Evolutionary conservation across 2,888 invertebrate species (phyloP).

Genomic region (Plagiodera versicolora): DNA sequence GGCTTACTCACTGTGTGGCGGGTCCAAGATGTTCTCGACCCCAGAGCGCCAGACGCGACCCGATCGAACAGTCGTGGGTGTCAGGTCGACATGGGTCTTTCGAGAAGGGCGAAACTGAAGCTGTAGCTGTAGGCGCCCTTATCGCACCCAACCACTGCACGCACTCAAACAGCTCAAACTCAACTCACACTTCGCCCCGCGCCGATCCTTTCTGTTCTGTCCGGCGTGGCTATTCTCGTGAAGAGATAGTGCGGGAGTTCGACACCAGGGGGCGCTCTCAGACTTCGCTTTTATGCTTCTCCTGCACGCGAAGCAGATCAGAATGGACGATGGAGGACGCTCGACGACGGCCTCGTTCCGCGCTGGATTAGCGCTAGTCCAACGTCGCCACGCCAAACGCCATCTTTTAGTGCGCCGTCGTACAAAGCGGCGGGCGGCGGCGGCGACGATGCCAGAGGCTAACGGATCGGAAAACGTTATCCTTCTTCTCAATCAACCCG

Average conservation of each 20-base stretch:
- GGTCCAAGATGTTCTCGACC: background rate
- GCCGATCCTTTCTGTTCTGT: constrained; percentile 50
- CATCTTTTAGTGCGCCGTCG: background rate
- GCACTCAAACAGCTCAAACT: constrained; percentile 39
- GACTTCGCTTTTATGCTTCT: background rate
- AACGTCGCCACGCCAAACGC: background rate
- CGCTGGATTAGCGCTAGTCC: background rate
- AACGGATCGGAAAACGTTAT: background rate
- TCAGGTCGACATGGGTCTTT: constrained; percentile 55
- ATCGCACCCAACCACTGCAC: constrained; percentile 54
- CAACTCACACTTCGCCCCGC: constrained; percentile 49
- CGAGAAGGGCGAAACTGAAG: constrained; percentile 34
- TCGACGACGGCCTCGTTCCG: too few relatives aligned
- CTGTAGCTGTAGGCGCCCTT: constrained; percentile 43
- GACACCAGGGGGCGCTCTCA: constrained; percentile 39
- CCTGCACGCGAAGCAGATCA: too few relatives aligned
- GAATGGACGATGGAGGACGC: too few relatives aligned
- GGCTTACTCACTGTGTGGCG: background rate
- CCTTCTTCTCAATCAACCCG: background rate
- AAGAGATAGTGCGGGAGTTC: constrained; percentile 19
- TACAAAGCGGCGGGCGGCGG: background rate
- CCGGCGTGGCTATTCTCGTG: constrained; percentile 40
- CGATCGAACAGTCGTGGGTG: constrained; percentile 52
- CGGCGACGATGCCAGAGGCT: background rate
- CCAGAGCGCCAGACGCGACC: constrained; percentile 47